Base-by-base conservation (phyloP, 2,797 vertebrate species). In the Masticophis lateralis region DNA sequence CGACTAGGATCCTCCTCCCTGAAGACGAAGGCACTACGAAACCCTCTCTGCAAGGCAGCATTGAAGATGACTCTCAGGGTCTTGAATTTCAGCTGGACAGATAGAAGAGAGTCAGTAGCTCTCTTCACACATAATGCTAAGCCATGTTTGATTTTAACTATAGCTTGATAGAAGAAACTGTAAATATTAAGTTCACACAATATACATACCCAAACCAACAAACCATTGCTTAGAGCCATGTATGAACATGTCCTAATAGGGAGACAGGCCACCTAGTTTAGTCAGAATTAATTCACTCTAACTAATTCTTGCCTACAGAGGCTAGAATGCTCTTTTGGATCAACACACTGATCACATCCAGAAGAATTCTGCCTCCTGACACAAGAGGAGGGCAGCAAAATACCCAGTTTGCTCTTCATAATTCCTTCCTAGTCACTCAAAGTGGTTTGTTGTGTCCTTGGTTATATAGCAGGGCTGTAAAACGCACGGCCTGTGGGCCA, bases 71-170 rank as follows among this genome's bases (percentile, higher is more conserved):
- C 97, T 95, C 98, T 98, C 97, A 99, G 95, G 20, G 98, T 97
- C 97, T 98, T 99, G 98, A 99, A 99, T 97, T 98, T 99, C 96
- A 99, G 98, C 99, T 99, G 98, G 2, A 1, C 0, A 90, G 51
- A 92, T 91, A 55, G 18, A 27, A 86, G 53, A 88, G 20, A 89
- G 53, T 1, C 0, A 74, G 28, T 90, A 43, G 12, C 59, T 63
- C 27, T 1, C 18, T 61, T 63, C 60, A 53, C 74, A 83, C 74
- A 47, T 47, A 47, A 83, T 12, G 43, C 43, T 83, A 83, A 83
- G 74, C 10, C 74, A 1, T 83, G 37, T 11, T 83, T 83, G 74
- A 83, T 25, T 25, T 47, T 83, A 83, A 83, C 10, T 47, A 47
- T 25, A 47, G 74, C 10, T 66, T 83, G 9, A 10, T 83, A 22